Base-by-base conservation (phyloP, 2,797 vertebrate genomes). In the Alcedo atthis region DNA sequence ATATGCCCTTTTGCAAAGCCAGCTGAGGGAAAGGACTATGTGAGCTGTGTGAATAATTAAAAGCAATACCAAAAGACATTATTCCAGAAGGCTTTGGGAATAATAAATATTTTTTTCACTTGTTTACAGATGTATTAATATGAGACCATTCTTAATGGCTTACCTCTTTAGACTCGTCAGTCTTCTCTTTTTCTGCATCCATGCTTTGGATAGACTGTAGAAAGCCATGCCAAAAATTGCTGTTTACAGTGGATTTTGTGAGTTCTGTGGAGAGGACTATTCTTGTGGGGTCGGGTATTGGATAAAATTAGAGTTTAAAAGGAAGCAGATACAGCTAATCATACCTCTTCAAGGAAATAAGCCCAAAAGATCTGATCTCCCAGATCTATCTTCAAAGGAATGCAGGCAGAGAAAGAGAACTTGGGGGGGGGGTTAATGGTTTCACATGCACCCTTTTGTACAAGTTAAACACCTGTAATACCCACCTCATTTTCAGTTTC, bases 41-140 rank as follows among this genome's bases (percentile, higher is more conserved):
- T 5, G 18, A 93, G 17, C 22, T 81, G 13, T 61, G 33, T 88
- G 85, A 95, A 82, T 95, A 77, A 76, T 40, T 64, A 75, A 95
- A 86, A 96, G 89, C 40, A 73, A 22, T 62, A 81, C 32, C 57
- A 86, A 95, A 94, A 49, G 20, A n/a, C 30, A 48, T 61, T 78
- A 86, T 87, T 93, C 37, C 13, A 73, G 73, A 63, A 81, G 20
- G 53, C n/a, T 81, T 91, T 43, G 48, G 45, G 57, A 35, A 55
- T 77, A 83, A 92, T 49, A 55, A 71, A 10, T 87, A 61, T 81
- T 92, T 87, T 37, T 73, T 85, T 85, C 15, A 61, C n/a, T 93
- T 88, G 54, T 87, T 94, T 94, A 20, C 42, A 87, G 51, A 82
- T 19, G 71, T 82, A 46, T 46, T 26, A 33, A 46, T 70, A 32